phyloP scores from a whole-genome alignment of 2,888 invertebrate genomes.

The Pilophorus perplexus region DNA sequence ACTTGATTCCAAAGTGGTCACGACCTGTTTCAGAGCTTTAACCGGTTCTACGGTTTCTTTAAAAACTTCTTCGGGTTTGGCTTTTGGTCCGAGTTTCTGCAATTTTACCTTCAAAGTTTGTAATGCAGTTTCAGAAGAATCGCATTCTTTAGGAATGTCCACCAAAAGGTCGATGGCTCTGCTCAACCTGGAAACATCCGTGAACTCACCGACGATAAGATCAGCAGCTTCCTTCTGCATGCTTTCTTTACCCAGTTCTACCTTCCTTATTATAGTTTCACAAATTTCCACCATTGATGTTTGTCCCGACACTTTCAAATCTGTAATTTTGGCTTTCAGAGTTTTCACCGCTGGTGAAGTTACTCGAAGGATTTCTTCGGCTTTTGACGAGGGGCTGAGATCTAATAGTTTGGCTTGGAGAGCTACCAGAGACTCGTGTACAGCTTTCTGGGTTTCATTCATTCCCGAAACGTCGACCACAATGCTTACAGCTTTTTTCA shows the following conservation, averaged over 20 bases:
- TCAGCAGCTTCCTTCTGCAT: conserved; percentile 12
- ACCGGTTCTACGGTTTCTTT: background rate
- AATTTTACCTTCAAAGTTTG: background rate
- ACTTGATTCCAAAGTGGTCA: background rate
- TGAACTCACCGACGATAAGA: conserved; percentile 8
- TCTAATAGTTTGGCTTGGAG: conserved; percentile 10
- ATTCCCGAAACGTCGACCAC: conserved; percentile 1
- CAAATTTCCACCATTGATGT: conserved; percentile 6
- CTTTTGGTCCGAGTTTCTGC: background rate
- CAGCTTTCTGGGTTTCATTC: background rate
- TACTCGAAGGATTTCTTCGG: conserved; percentile 19
- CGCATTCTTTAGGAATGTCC: conserved; percentile 14
- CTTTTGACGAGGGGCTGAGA: background rate
- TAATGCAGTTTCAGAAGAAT: background rate
- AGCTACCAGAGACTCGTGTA: background rate
- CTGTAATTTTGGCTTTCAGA: conserved; percentile 1
- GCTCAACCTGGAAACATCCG: conserved; percentile 3
- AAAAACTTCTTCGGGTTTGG: conserved; percentile 1
- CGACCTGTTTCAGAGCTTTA: background rate
- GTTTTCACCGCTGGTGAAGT: background rate
- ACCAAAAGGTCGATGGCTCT: conserved; percentile 8
- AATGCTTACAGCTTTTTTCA: conserved; percentile 16
- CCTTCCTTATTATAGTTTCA: background rate
- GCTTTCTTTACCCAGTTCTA: background rate
- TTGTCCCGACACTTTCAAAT: conserved; percentile 5